These are phyloP conservation scores for Tribolium madens DNA, from an alignment of 1,140 invertebrate genomes.

Conservation along the genomic window DNA sequence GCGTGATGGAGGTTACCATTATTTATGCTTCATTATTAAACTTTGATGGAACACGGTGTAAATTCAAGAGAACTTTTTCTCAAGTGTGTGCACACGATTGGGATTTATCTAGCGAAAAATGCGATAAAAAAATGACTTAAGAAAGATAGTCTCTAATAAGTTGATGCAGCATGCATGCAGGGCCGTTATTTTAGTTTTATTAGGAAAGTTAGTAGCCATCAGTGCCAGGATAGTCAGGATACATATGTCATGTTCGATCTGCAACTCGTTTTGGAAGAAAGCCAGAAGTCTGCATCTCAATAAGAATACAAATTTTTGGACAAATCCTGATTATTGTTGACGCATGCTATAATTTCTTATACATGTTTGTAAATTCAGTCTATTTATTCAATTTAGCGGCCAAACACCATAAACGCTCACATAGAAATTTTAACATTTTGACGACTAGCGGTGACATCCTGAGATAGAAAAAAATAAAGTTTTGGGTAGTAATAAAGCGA, in stretches of 20 bases:
- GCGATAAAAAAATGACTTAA: conserved; percentile 7
- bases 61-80: conserved; percentile 1
- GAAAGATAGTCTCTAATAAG: background rate
- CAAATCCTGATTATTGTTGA: too few relatives aligned
- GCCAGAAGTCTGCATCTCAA: conserved; percentile 6
- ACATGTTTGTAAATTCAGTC: too few relatives aligned
- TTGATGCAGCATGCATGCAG: conserved; percentile 1
- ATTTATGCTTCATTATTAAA: conserved; percentile 42
- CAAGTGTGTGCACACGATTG: conserved; percentile 11
- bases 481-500: too few relatives aligned
- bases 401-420: too few relatives aligned
- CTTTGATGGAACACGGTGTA: conserved; percentile 35
- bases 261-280: background rate
- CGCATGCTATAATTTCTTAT: too few relatives aligned
- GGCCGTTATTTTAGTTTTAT: background rate
- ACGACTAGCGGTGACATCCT: too few relatives aligned
- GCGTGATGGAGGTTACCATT: conserved; percentile 45
- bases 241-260: conserved; percentile 23
- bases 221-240: conserved; percentile 12
- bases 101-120: conserved; percentile 14
- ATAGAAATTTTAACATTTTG: too few relatives aligned
- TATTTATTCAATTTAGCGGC: too few relatives aligned
- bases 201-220: conserved; percentile 8
- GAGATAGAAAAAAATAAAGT: too few relatives aligned
- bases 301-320: background rate